phyloP scores from a whole-genome alignment of 2,797 vertebrate genomes.

The Gallinago stenura region DNA sequence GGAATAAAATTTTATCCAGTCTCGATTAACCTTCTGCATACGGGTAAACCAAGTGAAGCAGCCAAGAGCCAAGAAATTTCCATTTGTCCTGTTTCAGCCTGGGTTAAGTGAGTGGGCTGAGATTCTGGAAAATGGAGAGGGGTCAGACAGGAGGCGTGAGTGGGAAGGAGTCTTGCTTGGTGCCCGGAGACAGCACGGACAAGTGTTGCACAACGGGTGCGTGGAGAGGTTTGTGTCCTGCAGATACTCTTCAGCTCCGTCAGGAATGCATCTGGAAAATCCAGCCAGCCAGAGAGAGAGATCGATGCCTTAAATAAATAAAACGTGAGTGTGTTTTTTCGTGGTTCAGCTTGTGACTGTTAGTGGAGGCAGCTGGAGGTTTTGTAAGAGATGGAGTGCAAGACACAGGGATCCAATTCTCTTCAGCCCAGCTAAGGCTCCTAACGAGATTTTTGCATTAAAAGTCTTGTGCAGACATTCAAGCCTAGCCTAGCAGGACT shows the following conservation, averaged over 20 bases:
- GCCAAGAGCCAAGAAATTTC: background rate
- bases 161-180: background rate
- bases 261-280: constrained; percentile 36
- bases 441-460: background rate
- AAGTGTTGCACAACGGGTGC: background rate
- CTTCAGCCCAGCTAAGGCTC: background rate
- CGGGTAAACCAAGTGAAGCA: background rate
- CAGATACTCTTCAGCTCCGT: background rate
- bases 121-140: background rate
- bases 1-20: background rate
- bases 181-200: rapidly evolving
- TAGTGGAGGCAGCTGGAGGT: background rate
- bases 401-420: background rate
- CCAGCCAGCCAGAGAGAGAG: background rate
- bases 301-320: constrained; percentile 13
- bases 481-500: background rate
- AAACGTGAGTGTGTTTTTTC: background rate
- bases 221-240: background rate
- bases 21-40: background rate
- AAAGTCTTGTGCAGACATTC: background rate
- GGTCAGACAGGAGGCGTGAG: rapidly evolving
- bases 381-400: background rate
- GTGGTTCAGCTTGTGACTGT: background rate
- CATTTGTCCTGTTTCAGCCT: background rate
- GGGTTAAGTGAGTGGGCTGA: background rate